Percentiles rank a stretch among this genome's conserved stretches.
Conservation (phyloP, 2,113 vertebrate species). For the Microtus pennsylvanicus region DNA sequence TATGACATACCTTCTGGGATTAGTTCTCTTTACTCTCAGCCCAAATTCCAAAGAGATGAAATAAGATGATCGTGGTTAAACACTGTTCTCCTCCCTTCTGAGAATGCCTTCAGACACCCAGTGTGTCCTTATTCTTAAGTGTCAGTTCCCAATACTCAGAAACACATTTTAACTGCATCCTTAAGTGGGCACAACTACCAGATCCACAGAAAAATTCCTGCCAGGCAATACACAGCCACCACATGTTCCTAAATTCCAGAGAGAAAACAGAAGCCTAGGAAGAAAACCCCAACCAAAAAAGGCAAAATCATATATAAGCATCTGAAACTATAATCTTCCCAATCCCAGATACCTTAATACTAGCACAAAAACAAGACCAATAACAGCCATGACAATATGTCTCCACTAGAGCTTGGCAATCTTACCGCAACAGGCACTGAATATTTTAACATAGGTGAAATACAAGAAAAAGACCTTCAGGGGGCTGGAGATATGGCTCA, state of each 20-base stretch:
- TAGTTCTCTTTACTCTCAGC: not conserved
- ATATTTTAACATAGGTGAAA: not conserved
- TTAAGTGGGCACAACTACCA: not conserved
- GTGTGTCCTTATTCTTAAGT: not conserved
- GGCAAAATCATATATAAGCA: not conserved
- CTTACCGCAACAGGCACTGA: not conserved
- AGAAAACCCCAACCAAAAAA: not conserved
- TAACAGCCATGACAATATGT: not conserved
- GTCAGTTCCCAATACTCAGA: not conserved
- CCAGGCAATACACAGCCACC: not conserved
- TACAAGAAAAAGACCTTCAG: not conserved
- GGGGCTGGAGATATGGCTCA: too few species aligned
- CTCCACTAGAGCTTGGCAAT: not conserved
- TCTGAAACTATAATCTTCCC: not conserved
- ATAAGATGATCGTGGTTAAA: not conserved
- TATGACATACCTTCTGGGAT: not conserved
- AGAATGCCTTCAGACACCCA: not conserved
- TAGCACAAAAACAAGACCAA: not conserved
- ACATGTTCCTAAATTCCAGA: not conserved
- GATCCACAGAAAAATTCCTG: not conserved
- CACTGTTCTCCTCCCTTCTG: not conserved
- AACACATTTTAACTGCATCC: not conserved
- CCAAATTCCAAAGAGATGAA: not conserved
- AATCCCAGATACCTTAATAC: not conserved
- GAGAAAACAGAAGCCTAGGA: not conserved